A percentile compares a stretch with the other conserved stretches of the same genome.
Conservation (phyloP, 2,113 vertebrate genomes). For the Crocuta crocuta region DNA sequence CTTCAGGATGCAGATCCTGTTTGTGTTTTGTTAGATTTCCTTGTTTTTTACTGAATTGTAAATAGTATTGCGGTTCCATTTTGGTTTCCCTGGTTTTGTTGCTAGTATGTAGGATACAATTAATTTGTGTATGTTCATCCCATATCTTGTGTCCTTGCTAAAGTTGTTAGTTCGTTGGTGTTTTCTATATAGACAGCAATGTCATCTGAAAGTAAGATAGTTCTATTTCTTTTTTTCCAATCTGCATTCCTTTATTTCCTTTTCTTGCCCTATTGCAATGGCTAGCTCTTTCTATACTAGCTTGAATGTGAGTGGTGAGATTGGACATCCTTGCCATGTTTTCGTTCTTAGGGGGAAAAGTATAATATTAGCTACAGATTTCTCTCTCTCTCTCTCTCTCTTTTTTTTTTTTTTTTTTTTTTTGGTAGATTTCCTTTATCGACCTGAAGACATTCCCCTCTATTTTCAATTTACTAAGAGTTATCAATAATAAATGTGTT, state of each 20-base stretch:
- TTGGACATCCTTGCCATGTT: neutral
- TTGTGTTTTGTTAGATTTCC: neutral
- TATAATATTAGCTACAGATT: neutral
- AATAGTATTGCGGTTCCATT: neutral
- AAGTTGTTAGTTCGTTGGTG: neutral
- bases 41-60: neutral
- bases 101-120: neutral
- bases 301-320: neutral
- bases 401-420: neutral
- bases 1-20: neutral
- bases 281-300: neutral
- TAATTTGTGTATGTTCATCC: neutral
- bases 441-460: neutral
- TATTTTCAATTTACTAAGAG: neutral
- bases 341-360: neutral
- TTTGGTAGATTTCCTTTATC: neutral
- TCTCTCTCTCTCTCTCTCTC: neutral
- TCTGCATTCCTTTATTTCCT: neutral
- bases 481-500: neutral
- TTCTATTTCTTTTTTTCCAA: neutral
- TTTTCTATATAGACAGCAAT: neutral
- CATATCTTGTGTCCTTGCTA: neutral
- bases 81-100: conserved; percentile 4
- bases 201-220: neutral
- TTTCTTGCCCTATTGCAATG: neutral